Evolutionary conservation across 2,888 invertebrate genomes (phyloP), one percentile per base, ranked within the genome.

Genomic region (Lepidonotus clava): DNA sequence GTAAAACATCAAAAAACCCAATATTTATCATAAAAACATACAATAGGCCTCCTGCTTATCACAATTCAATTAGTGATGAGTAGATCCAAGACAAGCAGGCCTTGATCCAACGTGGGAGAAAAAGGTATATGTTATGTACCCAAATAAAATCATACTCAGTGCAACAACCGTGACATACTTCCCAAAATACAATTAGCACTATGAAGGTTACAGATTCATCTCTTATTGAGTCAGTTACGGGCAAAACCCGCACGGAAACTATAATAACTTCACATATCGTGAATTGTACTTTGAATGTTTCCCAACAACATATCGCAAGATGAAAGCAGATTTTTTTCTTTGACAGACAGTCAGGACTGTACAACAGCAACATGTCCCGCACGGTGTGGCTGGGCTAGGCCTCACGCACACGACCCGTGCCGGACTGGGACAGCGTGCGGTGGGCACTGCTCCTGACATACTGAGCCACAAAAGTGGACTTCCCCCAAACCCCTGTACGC

Each of bases 261-360:
- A n/a, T n/a, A n/a, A n/a, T n/a, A n/a, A n/a, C n/a, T n/a, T n/a
- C n/a, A n/a, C n/a, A n/a, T n/a, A n/a, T n/a, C n/a, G n/a, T n/a
- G n/a, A n/a, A n/a, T n/a, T n/a, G n/a, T n/a, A n/a, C n/a, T n/a
- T n/a, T n/a, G n/a, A 24, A 24, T 53, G 2, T 53, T 53, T 53
- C n/a, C 36, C 11, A 71, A 71, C 38, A 71, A 71, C 71, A 71
- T 71, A 71, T 38, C 71, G 38, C 21, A 34, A 38, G 71, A 71
- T 38, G 5, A 36, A 71, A 71, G 71, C 71, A 71, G 36, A 71
- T 0, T 71, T 71, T 66, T 71, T 71, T 1, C 38, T 71, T 56
- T n/a, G 56, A 56, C 71, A 71, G 71, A 71, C 71, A 71, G 71
- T 11, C 36, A 71, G 71, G 71, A 71, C 71, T 71, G 36, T 36